phyloP scores from a whole-genome alignment of 2,113 vertebrate species.

The Prietella phreatophila region DNA sequence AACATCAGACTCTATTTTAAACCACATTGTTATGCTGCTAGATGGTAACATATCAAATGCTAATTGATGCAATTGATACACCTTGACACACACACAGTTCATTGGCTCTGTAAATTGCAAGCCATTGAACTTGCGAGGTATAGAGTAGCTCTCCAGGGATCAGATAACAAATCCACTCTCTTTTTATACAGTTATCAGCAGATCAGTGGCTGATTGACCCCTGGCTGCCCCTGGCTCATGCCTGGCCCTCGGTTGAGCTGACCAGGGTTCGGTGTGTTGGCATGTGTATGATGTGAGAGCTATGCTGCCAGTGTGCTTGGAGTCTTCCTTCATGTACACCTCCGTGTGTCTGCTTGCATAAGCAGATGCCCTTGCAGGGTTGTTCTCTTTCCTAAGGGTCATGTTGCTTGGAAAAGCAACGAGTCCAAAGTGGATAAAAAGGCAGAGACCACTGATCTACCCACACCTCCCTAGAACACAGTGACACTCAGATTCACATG shows the following conservation, averaged over 20 bases:
- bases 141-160: background rate
- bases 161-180: slow-evolving; percentile 20
- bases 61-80: slow-evolving; percentile 25
- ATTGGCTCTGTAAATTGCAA: slow-evolving; percentile 30
- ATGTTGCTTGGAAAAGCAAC: slow-evolving; percentile 25
- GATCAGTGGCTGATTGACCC: slow-evolving; percentile 28
- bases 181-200: slow-evolving; percentile 33
- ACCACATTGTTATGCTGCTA: slow-evolving; percentile 11
- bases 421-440: slow-evolving; percentile 16
- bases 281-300: slow-evolving; percentile 33
- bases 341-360: slow-evolving; percentile 43
- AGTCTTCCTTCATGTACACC: slow-evolving; percentile 32
- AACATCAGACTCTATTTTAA: slow-evolving; percentile 10
- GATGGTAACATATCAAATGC: slow-evolving; percentile 30
- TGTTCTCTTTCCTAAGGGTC: slow-evolving; percentile 42
- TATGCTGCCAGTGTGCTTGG: slow-evolving; percentile 19
- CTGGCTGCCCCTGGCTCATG: slow-evolving; percentile 24
- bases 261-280: background rate
- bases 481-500: background rate
- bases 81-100: slow-evolving; percentile 15
- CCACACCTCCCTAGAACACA: background rate
- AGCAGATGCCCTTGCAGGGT: slow-evolving; percentile 27
- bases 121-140: slow-evolving; percentile 29
- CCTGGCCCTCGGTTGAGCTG: slow-evolving; percentile 6
- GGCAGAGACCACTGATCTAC: slow-evolving; percentile 22